Evolutionary conservation across 2,888 invertebrate species (phyloP), one percentile per base, ranked within the genome.

Genomic region (Dolichomitus sp.): DNA sequence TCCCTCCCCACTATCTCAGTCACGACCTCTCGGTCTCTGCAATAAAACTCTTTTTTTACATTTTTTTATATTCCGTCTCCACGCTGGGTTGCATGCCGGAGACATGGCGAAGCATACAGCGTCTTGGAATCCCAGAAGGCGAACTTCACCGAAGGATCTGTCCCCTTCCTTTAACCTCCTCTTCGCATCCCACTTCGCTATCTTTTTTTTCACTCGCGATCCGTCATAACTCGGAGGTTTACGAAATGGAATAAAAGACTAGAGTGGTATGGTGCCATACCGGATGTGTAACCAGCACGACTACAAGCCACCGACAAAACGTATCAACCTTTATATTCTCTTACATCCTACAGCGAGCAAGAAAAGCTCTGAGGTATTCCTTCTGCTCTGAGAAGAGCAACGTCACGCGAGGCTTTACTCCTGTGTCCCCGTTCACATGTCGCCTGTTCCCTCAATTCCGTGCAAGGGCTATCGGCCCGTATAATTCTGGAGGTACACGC

Each of bases 401-500:
- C 45, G 83, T 82, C 82, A 80, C 83, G 83, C 83, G 72, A 83
- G 37, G 57, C 33, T 63, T 12, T 69, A 42, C 52, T 48, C 68
- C 27, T 61, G 54, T 72, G 61, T 66, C 48, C 66, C 27, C 80
- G 68, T 76, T 76, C 68, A 68, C 54, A 50, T 66, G 75, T 79
- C 65, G 50, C 70, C 40, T 42, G 14, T 11, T 74, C 63, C 40
- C 42, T 52, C 42, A 19, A 63, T 63, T 52, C 68, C 82, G 48
- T 61, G 70, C 66, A 68, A 72, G 66, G 79, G 72, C 61, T 83
- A 79, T 72, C 59, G 72, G 69, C 78, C 45, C 79, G 66, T 72
- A 79, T 83, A 76, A 83, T 83, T 83, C 82, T 52, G 61, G 6
- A 69, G 48, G 54, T 75, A 68, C 80, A 83, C 80, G 80, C 82